Evolutionary conservation across 2,797 vertebrate genomes (phyloP).

Genomic region (Bucorvus abyssinicus): DNA sequence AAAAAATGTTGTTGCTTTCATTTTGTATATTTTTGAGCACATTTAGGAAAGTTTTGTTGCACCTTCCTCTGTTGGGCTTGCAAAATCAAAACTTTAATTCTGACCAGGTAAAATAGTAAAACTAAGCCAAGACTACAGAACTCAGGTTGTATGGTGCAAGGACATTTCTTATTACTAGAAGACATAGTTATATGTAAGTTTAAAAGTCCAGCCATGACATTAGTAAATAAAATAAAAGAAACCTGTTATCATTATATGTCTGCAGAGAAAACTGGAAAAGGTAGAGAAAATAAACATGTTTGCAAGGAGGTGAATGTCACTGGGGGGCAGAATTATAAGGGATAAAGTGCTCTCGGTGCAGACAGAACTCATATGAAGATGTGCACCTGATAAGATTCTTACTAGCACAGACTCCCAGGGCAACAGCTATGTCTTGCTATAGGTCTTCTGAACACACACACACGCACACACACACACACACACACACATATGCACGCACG

Average conservation of each 20-base stretch:
- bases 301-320: background rate
- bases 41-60: background rate
- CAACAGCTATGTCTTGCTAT: background rate
- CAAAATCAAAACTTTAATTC: background rate
- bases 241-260: too few relatives aligned
- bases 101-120: background rate
- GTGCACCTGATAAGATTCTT: background rate
- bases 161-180: background rate
- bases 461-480: too few relatives aligned
- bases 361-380: background rate
- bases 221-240: background rate
- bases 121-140: background rate
- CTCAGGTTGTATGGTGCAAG: background rate
- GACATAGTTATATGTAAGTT: background rate
- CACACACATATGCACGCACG: too few relatives aligned
- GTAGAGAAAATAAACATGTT: background rate
- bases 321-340: background rate
- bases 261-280: background rate
- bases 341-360: background rate
- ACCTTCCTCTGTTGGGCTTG: background rate
- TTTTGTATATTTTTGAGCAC: background rate
- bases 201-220: background rate
- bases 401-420: background rate
- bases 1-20: background rate
- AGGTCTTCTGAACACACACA: background rate